Percentiles rank a stretch among this genome's conserved stretches.
phyloP scores from a whole-genome alignment of 2,797 vertebrate species.

The Synaphobranchus kaupii region DNA sequence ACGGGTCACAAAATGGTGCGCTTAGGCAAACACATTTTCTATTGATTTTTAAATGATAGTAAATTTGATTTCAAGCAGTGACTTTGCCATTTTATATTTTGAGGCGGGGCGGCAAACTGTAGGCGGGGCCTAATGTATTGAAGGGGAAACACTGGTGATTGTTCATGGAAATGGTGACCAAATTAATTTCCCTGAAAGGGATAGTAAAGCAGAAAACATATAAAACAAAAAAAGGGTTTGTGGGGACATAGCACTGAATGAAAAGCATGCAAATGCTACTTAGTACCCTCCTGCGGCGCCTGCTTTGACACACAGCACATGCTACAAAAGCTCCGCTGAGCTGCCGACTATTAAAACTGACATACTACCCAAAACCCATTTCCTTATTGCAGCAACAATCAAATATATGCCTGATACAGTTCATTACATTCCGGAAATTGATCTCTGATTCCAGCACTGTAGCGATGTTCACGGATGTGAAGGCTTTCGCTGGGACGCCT shows the following conservation, averaged over 20 bases:
- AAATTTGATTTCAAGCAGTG: no score
- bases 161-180: no score
- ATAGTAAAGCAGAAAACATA: neutral
- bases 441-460: neutral
- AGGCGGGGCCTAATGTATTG: no score
- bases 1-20: no score
- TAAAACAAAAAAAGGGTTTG: constrained; percentile 20
- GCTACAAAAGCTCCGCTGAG: constrained; percentile 17
- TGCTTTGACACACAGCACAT: neutral
- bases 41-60: no score
- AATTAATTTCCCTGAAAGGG: no score
- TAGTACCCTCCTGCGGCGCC: constrained; percentile 21
- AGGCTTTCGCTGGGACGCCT: neutral
- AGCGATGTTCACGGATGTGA: neutral
- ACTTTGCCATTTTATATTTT: no score
- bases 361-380: constrained; percentile 25
- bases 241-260: constrained; percentile 15
- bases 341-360: constrained; percentile 3
- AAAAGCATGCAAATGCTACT: constrained; percentile 23
- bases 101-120: no score
- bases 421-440: constrained; percentile 7
- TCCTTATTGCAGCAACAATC: constrained; percentile 35
- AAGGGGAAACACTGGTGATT: no score
- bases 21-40: no score
- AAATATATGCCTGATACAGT: constrained; percentile 2